Evolutionary conservation across 1,140 invertebrate species (phyloP).

Genomic region (Ericerus pela): DNA sequence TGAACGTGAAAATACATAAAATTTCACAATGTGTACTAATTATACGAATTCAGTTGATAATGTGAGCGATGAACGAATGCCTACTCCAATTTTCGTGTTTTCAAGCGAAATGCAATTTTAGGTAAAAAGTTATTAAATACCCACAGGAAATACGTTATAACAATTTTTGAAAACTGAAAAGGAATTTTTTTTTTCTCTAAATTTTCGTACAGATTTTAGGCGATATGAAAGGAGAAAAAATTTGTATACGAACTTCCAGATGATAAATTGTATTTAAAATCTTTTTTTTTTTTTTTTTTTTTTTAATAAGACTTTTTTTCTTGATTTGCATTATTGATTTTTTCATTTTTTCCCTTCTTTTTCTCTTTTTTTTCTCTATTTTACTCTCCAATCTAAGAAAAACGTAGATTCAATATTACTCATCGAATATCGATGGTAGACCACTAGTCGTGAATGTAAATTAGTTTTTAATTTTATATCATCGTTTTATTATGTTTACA

Average conservation of each 20-base stretch:
- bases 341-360: background rate
- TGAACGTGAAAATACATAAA: background rate
- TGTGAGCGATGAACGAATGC: background rate
- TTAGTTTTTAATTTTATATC: constrained; percentile 11
- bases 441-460: background rate
- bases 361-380: background rate
- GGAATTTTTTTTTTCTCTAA: no score
- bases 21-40: background rate
- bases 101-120: background rate
- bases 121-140: background rate
- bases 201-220: no score
- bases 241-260: no score
- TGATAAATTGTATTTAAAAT: no score
- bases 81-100: no score
- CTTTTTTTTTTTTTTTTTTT: no score
- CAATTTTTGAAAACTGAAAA: background rate
- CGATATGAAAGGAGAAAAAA: no score
- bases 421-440: background rate
- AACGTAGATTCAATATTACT: background rate
- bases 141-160: background rate
- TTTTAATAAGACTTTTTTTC: no score
- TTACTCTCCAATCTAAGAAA: background rate
- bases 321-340: background rate
- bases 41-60: background rate
- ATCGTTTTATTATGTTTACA: constrained; percentile 11